phyloP scores from a whole-genome alignment of 2,888 invertebrate genomes.

The Tipula unca region DNA sequence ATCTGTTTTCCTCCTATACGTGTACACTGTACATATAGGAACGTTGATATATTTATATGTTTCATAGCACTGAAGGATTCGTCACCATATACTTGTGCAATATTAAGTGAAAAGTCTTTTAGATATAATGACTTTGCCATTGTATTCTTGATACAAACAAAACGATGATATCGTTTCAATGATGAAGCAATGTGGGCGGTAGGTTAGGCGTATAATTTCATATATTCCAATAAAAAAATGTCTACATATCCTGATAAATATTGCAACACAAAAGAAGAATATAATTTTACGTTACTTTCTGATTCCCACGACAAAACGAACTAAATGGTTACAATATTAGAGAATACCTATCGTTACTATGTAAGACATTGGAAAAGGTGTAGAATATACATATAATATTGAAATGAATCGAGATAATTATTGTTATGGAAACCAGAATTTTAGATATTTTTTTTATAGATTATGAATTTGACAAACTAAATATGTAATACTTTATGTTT shows the following conservation, averaged over 20 bases:
- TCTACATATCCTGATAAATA: not conserved
- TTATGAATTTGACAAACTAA: too few relatives aligned
- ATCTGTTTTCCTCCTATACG: not conserved
- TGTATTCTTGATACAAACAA: not conserved
- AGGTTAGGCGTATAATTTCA: not conserved
- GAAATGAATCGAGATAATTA: too few relatives aligned
- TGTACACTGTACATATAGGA: not conserved
- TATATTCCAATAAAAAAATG: not conserved
- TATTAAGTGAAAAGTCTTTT: not conserved
- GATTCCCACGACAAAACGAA: not conserved
- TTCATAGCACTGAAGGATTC: not conserved
- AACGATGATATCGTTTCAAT: not conserved
- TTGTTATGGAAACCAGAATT: not conserved
- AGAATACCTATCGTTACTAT: not conserved
- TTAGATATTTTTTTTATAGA: not conserved
- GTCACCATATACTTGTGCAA: not conserved
- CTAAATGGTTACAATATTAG: not conserved
- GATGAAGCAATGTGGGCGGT: not conserved
- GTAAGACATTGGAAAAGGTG: too few relatives aligned
- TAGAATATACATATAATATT: too few relatives aligned
- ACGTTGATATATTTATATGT: not conserved
- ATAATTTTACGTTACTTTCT: not conserved
- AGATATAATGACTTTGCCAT: not conserved
- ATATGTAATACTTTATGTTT: not conserved
- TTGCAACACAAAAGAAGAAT: not conserved